phyloP scores from a whole-genome alignment of 1,140 invertebrate genomes.

The Acromyrmex echinatior region DNA sequence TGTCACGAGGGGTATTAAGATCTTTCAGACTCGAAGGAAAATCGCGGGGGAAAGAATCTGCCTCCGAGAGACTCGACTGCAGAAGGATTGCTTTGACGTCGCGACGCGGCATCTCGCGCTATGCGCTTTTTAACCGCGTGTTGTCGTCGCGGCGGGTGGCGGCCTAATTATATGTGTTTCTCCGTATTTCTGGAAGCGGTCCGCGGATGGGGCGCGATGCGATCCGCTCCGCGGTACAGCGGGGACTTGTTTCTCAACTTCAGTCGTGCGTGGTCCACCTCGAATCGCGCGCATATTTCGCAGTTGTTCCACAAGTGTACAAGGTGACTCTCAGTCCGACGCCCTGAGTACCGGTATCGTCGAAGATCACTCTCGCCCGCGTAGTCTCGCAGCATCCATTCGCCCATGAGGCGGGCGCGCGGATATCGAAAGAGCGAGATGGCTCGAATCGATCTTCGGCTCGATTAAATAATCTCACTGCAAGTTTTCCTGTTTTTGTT shows the following conservation, averaged over 20 bases:
- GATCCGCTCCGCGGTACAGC: conserved; percentile 50
- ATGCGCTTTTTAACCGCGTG: conserved; percentile 40
- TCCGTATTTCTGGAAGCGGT: conserved; percentile 85
- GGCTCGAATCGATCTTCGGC: conserved; percentile 46
- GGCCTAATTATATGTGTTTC: conserved; percentile 83
- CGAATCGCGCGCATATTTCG: conserved; percentile 78
- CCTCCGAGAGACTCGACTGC: not conserved
- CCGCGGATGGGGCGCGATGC: conserved; percentile 77
- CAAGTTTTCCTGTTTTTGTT: conserved; percentile 33
- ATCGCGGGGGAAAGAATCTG: not conserved
- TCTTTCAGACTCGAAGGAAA: not conserved
- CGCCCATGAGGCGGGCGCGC: conserved; percentile 63
- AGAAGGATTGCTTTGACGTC: not conserved
- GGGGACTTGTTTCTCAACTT: conserved; percentile 74
- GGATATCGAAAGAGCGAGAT: conserved; percentile 49
- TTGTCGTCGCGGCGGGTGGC: conserved; percentile 65
- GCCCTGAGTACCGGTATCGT: not conserved
- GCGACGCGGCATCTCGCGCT: not conserved
- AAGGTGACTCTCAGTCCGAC: not conserved
- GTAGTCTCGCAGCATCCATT: conserved; percentile 4
- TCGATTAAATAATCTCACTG: conserved; percentile 10
- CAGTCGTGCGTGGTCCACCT: conserved; percentile 83
- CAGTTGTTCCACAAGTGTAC: conserved; percentile 17
- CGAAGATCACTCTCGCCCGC: conserved; percentile 17
- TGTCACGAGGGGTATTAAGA: not conserved